Evolutionary conservation across 2,113 vertebrate genomes (phyloP).

Genomic region (Urocynchramus pylzowi): DNA sequence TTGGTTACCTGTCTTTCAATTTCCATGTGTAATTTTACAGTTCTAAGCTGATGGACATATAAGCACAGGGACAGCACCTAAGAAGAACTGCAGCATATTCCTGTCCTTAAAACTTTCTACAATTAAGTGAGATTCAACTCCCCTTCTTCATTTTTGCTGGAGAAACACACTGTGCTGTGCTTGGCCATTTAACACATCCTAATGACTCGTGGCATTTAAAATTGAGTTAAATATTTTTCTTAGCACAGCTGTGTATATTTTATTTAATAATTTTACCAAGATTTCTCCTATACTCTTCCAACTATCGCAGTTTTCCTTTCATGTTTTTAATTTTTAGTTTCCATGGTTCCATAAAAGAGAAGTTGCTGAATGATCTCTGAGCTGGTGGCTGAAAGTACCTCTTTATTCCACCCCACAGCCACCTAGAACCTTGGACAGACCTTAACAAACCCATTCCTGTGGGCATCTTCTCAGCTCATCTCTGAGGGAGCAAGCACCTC

Average conservation of each 20-base stretch:
- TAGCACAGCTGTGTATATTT: not conserved
- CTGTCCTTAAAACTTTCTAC: not conserved
- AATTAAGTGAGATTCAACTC: not conserved
- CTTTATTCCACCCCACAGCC: not conserved
- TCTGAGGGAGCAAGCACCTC: not conserved
- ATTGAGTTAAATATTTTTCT: not conserved
- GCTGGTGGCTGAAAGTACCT: not conserved
- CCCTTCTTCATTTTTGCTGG: not conserved
- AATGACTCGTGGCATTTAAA: not conserved
- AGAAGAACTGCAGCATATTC: not conserved
- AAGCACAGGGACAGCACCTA: not conserved
- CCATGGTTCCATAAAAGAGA: not conserved
- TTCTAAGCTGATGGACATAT: not conserved
- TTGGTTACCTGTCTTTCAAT: not conserved
- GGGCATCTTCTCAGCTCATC: not conserved
- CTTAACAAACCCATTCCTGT: not conserved
- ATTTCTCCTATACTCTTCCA: not conserved
- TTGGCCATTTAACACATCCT: not conserved
- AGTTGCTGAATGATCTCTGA: not conserved
- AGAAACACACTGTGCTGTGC: not conserved
- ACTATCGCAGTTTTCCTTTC: not conserved
- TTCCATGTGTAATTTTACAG: not conserved
- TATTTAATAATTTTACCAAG: slow-evolving; percentile 1
- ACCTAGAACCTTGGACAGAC: not conserved
- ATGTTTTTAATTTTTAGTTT: not conserved